phyloP scores from a whole-genome alignment of 2,113 vertebrate species.

The Cheilinus undulatus region DNA sequence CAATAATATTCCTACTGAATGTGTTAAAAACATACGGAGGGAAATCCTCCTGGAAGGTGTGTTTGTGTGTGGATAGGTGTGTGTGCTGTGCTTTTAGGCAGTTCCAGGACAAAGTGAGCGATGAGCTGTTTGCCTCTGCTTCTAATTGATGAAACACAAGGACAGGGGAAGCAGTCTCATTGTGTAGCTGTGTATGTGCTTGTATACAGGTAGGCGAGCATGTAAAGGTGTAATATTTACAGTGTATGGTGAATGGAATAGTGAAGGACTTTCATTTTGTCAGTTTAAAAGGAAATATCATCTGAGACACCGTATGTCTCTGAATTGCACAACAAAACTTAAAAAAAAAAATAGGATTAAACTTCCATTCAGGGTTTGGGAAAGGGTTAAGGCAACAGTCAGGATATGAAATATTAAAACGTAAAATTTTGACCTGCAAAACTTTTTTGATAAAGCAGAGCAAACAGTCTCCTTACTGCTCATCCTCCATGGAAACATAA shows the following conservation, averaged over 20 bases:
- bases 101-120: constrained; percentile 69
- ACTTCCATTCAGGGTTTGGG: too few relatives aligned
- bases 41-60: constrained; percentile 27
- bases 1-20: constrained; percentile 48
- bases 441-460: too few relatives aligned
- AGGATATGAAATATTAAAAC: too few relatives aligned
- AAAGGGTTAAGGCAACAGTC: too few relatives aligned
- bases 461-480: too few relatives aligned
- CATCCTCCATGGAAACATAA: too few relatives aligned
- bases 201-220: constrained; percentile 1
- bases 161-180: constrained; percentile 34
- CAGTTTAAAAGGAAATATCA: too few relatives aligned
- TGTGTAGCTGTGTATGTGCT: not conserved
- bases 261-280: not conserved
- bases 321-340: too few relatives aligned
- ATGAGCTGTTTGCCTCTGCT: constrained; percentile 54
- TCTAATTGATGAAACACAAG: constrained; percentile 57
- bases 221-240: not conserved
- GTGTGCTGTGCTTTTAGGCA: constrained; percentile 46
- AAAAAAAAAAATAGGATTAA: too few relatives aligned
- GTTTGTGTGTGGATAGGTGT: constrained; percentile 8
- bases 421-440: too few relatives aligned
- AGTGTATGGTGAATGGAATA: not conserved
- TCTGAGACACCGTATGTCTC: too few relatives aligned
- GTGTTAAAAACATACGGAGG: constrained; percentile 26